Evolutionary conservation across 1,140 invertebrate species (phyloP).

Genomic region (Ceratosolen fusciceps): DNA sequence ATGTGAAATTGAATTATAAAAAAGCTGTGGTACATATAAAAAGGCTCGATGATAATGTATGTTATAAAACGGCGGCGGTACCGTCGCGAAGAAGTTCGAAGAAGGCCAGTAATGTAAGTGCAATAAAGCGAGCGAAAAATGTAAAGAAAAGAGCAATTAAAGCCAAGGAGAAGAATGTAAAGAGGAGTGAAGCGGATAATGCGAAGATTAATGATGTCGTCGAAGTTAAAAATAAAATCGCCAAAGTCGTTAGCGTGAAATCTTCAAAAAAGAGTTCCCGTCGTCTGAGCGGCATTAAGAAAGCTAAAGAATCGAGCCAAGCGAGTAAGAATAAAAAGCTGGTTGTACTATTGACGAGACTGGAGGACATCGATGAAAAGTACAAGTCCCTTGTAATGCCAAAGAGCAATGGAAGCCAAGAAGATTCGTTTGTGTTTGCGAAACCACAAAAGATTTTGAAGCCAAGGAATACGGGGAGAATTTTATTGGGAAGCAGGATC

Average conservation of each 20-base stretch:
- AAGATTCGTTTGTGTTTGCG: neutral
- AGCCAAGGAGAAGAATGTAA: neutral
- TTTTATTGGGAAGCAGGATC: no score
- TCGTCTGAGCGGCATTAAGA: neutral
- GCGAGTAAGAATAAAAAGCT: constrained; percentile 7
- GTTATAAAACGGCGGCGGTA: neutral
- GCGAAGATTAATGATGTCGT: neutral
- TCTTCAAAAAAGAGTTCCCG: neutral
- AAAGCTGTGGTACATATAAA: neutral
- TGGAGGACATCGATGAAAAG: neutral
- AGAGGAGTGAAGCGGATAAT: neutral
- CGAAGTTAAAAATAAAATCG: neutral
- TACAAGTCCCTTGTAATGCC: neutral
- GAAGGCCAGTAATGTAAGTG: neutral
- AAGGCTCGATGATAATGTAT: constrained; percentile 1
- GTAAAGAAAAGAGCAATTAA: neutral
- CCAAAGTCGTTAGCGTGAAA: neutral
- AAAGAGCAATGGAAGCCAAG: neutral
- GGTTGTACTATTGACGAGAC: neutral
- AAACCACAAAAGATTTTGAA: neutral
- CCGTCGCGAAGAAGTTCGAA: neutral
- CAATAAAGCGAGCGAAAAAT: neutral
- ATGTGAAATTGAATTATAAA: neutral
- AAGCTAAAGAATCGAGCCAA: neutral
- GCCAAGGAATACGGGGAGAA: neutral